Evolutionary conservation across 1,140 invertebrate genomes (phyloP), one percentile per base, ranked within the genome.

Genomic region (Megathymus violae): DNA sequence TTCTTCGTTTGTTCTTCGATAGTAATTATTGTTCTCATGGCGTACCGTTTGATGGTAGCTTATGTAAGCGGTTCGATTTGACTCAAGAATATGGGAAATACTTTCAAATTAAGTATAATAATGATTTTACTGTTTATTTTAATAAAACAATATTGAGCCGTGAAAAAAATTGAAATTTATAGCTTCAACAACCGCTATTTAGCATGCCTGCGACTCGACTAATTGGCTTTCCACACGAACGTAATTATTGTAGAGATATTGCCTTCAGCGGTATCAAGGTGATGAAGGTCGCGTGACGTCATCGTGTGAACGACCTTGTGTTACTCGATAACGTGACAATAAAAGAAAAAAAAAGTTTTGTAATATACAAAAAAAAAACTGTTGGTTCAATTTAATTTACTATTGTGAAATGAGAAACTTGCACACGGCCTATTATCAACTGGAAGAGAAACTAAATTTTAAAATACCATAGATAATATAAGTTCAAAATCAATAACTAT

Each of bases 151-250:
- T 22, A 22, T 22, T 22, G 19, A 3, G 19, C 19, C 19, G 19
- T 22, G n/a, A 22, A 3, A 11, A 36, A 36, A 36, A 48, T 31
- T 48, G 22, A 25, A 14, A 48, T 48, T 31, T 14, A 48, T 48
- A 22, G 46, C 25, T 15, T 48, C 11, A 48, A 11, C n/a, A 36
- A 9, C n/a, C n/a, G 4, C 1, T 31, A 4, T 9, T 7, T 31
- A 1, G 27, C 27, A 31, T 31, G 27, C 4, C 9, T 7, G 4
- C 4, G 19, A n/a, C n/a, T 4, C 40, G 40, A 7, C 19, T 47
- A 47, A 47, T 47, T 47, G 44, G n/a, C 9, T 47, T 47, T 47
- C 22, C 44, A 16, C 44, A 47, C 44, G 44, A 47, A 47, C n/a
- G 44, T 25, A 25, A 1, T 1, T 15, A 6, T 13, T 41, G 14